These are phyloP conservation scores for Microcebus tavaratra DNA, from an alignment of 2,113 vertebrate species.

Conservation along the genomic window DNA sequence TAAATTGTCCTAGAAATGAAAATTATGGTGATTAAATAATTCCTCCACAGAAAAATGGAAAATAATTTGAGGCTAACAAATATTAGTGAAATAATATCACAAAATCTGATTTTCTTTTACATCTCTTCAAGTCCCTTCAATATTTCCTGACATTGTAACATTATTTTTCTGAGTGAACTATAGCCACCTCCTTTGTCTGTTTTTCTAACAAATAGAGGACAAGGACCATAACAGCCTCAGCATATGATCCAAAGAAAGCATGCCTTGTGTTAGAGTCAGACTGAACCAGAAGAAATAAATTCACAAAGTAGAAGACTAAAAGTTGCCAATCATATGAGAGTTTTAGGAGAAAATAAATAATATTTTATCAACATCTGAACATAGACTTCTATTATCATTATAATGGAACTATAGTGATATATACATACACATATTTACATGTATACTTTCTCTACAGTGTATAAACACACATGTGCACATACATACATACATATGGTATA, in stretches of 20 bases:
- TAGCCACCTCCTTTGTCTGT: not conserved
- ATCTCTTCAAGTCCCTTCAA: not conserved
- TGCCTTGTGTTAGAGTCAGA: not conserved
- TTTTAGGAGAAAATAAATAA: not conserved
- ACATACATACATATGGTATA: not conserved
- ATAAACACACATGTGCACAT: not conserved
- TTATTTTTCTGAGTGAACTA: constrained; percentile 14
- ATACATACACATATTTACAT: not conserved
- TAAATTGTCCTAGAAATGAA: constrained; percentile 63
- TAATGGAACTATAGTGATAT: not conserved
- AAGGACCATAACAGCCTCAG: not conserved
- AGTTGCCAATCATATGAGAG: not conserved
- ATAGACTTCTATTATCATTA: not conserved
- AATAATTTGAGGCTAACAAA: constrained; percentile 45
- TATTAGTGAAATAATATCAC: constrained; percentile 26
- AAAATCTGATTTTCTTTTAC: not conserved
- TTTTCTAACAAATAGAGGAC: not conserved
- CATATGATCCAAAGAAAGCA: not conserved
- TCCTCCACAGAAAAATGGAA: constrained; percentile 36
- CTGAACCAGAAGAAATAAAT: not conserved
- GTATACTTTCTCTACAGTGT: not conserved
- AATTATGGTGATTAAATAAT: constrained; percentile 63
- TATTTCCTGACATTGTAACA: constrained; percentile 13
- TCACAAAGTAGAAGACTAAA: not conserved
- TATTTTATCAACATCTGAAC: not conserved